These are phyloP conservation scores for Schizopygopsis malacanthus DNA, from an alignment of 2,797 vertebrate species.

Conservation along the genomic window DNA sequence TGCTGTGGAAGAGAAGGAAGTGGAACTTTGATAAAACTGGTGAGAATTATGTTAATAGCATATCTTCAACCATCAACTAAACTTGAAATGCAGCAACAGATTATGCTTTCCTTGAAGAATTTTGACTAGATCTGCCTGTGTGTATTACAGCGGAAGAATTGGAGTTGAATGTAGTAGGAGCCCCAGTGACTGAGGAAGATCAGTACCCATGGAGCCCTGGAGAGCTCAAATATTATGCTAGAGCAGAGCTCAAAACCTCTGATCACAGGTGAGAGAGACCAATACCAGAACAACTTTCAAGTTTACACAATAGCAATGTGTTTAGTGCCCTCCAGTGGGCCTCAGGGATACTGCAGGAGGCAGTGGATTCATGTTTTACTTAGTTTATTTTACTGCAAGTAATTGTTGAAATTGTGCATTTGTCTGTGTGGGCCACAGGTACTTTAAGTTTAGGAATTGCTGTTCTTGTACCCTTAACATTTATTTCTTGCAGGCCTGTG, in stretches of 20 bases:
- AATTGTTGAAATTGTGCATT: neutral
- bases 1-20: slow-evolving; percentile 96
- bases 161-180: slow-evolving; percentile 92
- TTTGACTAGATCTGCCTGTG: slow-evolving; percentile 13
- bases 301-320: neutral
- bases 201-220: slow-evolving; percentile 88
- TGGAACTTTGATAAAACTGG: slow-evolving; percentile 97
- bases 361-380: neutral
- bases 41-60: slow-evolving; percentile 61
- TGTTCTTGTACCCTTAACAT: neutral
- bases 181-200: slow-evolving; percentile 81
- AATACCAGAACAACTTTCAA: slow-evolving; percentile 9
- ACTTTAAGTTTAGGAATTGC: neutral
- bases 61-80: neutral
- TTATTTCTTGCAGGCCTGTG: slow-evolving; percentile 83
- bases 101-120: neutral
- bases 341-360: neutral
- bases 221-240: slow-evolving; percentile 90
- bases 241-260: slow-evolving; percentile 97
- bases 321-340: neutral
- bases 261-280: slow-evolving; percentile 89
- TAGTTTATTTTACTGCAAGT: neutral
- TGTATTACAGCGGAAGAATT: slow-evolving; percentile 88
- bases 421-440: neutral
- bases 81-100: neutral